These are phyloP conservation scores for Xanthorhoe spadicearia DNA, from an alignment of 2,888 invertebrate species.

Conservation along the genomic window DNA sequence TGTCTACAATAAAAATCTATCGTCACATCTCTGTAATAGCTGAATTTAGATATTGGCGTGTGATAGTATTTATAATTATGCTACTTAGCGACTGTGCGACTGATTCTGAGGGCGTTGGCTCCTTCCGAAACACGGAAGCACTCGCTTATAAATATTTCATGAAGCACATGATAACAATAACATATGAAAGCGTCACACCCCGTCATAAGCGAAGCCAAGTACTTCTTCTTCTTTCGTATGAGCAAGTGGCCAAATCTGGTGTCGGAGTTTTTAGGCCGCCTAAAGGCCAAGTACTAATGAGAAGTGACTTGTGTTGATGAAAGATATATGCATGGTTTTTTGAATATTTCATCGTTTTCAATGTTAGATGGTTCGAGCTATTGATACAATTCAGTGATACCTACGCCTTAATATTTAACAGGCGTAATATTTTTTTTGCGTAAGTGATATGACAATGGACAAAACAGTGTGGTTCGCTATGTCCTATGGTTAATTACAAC, in stretches of 20 bases:
- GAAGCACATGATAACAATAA: not conserved
- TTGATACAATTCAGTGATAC: too few relatives aligned
- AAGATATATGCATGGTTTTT: not conserved
- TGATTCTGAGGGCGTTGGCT: not conserved
- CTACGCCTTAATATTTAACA: too few relatives aligned
- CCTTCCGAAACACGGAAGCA: slow-evolving; percentile 1
- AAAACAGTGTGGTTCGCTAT: too few relatives aligned
- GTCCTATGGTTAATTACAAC: too few relatives aligned
- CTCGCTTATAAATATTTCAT: not conserved
- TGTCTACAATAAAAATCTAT: too few relatives aligned
- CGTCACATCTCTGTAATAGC: too few relatives aligned
- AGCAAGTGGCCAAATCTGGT: too few relatives aligned
- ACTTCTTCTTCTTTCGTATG: too few relatives aligned
- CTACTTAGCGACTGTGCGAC: not conserved
- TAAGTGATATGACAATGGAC: too few relatives aligned
- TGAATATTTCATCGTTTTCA: not conserved
- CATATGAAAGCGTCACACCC: not conserved
- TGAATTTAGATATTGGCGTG: not conserved
- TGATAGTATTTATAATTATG: too few relatives aligned
- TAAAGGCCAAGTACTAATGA: not conserved
- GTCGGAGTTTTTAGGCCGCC: too few relatives aligned
- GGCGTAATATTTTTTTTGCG: too few relatives aligned
- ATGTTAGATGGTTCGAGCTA: not conserved
- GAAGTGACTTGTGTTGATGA: slow-evolving; percentile 5
- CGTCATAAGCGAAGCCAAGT: slow-evolving; percentile 7